These are phyloP conservation scores for Aegotheles bennettii DNA, from an alignment of 2,113 vertebrate genomes.

Conservation along the genomic window DNA sequence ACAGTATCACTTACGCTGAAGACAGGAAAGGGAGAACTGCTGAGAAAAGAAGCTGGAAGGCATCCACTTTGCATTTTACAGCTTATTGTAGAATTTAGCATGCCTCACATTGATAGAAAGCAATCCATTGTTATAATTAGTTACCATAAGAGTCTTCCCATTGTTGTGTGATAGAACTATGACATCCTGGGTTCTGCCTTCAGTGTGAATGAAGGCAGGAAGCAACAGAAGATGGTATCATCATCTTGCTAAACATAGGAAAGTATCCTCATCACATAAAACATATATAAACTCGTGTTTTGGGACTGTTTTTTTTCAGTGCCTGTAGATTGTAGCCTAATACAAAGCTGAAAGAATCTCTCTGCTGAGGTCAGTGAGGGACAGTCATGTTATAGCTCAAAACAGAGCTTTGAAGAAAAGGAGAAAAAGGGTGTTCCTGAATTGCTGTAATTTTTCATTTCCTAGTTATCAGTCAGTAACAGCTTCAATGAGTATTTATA, in stretches of 20 bases:
- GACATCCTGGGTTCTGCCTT: not conserved
- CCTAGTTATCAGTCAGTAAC: not conserved
- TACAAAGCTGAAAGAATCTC: not conserved
- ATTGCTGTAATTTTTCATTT: not conserved
- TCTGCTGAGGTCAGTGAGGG: not conserved
- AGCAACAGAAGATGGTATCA: not conserved
- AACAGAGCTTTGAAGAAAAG: not conserved
- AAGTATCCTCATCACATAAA: not conserved
- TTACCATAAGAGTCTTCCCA: not conserved
- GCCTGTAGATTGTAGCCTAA: not conserved
- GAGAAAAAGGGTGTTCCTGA: not conserved
- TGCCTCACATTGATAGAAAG: not conserved
- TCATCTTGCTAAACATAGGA: not conserved
- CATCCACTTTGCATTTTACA: not conserved
- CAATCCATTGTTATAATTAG: not conserved
- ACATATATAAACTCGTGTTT: not conserved
- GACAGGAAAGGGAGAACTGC: not conserved
- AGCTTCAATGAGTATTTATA: not conserved
- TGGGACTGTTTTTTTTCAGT: not conserved
- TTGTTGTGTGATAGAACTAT: not conserved
- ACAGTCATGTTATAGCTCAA: not conserved
- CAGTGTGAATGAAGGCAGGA: not conserved
- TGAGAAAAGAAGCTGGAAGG: constrained; percentile 26
- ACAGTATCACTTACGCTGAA: not conserved
- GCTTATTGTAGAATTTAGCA: not conserved